Base-by-base conservation (phyloP, 2,797 vertebrate species). In the Tarsius wallacei region DNA sequence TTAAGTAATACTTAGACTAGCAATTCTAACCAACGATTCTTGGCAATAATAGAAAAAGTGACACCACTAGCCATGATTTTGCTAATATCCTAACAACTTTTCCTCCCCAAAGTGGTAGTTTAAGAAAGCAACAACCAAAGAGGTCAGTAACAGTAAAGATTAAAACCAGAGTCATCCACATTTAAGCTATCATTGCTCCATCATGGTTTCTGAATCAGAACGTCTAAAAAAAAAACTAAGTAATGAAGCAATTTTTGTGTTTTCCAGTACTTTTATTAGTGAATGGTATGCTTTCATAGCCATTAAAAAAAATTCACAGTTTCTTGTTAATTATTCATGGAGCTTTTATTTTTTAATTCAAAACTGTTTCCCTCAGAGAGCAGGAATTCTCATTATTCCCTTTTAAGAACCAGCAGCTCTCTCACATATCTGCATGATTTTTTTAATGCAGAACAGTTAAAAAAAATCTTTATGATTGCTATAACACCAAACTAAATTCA, bases 401-500 rank as follows among this genome's bases (percentile, higher is more conserved):
- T 49, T 33, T 82, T 93, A 15, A 57, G 66, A 83, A 51, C 64
- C 61, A 81, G 87, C 24, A 21, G 21, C 26, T 77, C 53, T 68
- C n/a, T 88, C 10, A 91, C 8, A 55, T 51, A 89, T 80, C 93
- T 93, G 77, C 76, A 24, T 76, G 14, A 47, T 26, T 57, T 74
- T 81, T 59, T 84, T 10, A 70, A 84, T 49, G 26, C 16, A 21
- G 31, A 93, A 59, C 17, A 28, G 7, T n/a, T 76, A 24, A 66
- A 76, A 73, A 42, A 68, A n/a, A 84, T 68, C 59, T 83, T 87
- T 36, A 81, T 22, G 76, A 96, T 21, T 70, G 0, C 21, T 74
- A 33, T 68, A 95, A 91, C n/a, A 64, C 36, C 90, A 78, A 68
- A 88, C 53, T 76, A 95, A 82, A 84, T 70, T 77, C 83, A 94